phyloP scores from a whole-genome alignment of 2,113 vertebrate genomes.

The Perccottus glenii region DNA sequence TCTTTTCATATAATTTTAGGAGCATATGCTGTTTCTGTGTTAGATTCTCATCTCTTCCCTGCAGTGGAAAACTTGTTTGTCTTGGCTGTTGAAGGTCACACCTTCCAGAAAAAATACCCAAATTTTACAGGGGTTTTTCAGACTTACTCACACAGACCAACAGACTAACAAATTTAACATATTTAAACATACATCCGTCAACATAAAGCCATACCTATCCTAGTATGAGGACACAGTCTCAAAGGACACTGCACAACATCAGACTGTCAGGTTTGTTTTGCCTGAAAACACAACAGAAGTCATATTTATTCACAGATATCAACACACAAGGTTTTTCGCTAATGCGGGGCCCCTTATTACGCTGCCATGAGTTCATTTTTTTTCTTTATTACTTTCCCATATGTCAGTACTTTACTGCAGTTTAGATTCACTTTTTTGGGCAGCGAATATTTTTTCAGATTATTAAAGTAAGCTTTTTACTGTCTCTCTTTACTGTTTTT shows the following conservation, averaged over 20 bases:
- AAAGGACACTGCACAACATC: slow-evolving; percentile 22
- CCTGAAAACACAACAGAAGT: slow-evolving; percentile 51
- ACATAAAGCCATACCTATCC: slow-evolving; percentile 34
- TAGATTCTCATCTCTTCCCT: slow-evolving; percentile 3
- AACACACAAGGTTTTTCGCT: slow-evolving; percentile 30
- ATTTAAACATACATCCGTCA: not conserved
- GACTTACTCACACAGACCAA: slow-evolving; percentile 15
- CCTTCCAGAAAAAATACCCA: slow-evolving; percentile 44
- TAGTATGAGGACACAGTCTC: slow-evolving; percentile 3
- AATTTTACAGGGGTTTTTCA: slow-evolving; percentile 56
- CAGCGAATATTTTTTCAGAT: slow-evolving; percentile 26
- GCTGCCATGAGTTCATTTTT: slow-evolving; percentile 16
- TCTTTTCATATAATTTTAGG: slow-evolving; percentile 1
- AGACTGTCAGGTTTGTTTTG: slow-evolving; percentile 11
- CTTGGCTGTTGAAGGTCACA: slow-evolving; percentile 34
- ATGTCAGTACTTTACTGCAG: slow-evolving; percentile 35
- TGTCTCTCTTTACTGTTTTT: not conserved
- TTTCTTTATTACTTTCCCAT: not conserved
- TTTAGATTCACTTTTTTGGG: slow-evolving; percentile 12
- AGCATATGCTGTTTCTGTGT: slow-evolving; percentile 17
- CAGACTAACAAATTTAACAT: slow-evolving; percentile 30
- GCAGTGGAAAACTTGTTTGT: slow-evolving; percentile 46
- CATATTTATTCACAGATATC: slow-evolving; percentile 35
- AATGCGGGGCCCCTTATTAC: slow-evolving; percentile 4
- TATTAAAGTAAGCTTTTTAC: slow-evolving; percentile 6